Conservation (phyloP, 2,888 invertebrate species). For the Diarsia mendica region DNA sequence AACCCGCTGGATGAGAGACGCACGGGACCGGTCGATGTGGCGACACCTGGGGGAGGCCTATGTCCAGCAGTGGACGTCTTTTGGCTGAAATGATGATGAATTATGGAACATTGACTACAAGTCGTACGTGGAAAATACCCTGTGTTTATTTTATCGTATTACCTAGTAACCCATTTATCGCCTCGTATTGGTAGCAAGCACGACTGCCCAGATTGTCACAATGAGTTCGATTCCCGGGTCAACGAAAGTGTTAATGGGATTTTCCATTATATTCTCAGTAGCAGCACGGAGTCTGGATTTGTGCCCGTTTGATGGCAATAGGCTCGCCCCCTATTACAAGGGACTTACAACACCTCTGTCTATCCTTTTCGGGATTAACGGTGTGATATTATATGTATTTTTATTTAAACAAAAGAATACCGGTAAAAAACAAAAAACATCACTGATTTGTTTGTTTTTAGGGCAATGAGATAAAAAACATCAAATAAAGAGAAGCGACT, state of each 20-base stretch:
- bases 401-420: background rate
- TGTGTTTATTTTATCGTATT: background rate
- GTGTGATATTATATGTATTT: background rate
- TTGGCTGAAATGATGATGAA: too few species aligned
- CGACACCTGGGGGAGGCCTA: too few species aligned
- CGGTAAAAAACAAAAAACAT: background rate
- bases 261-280: background rate
- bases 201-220: background rate
- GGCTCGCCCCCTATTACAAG: background rate
- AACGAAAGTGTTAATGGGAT: background rate
- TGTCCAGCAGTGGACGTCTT: too few species aligned
- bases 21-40: too few species aligned
- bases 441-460: conserved; percentile 17
- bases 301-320: background rate
- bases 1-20: too few species aligned
- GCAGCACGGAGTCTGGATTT: background rate
- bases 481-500: conserved; percentile 10
- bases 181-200: background rate
- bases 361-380: background rate
- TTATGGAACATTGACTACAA: background rate
- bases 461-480: conserved; percentile 38
- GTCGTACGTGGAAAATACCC: background rate
- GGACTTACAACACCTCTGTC: background rate
- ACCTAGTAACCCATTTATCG: background rate
- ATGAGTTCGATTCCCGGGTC: background rate